Evolutionary conservation across 2,797 vertebrate species (phyloP).

Genomic region (Lutjanus argentimaculatus): DNA sequence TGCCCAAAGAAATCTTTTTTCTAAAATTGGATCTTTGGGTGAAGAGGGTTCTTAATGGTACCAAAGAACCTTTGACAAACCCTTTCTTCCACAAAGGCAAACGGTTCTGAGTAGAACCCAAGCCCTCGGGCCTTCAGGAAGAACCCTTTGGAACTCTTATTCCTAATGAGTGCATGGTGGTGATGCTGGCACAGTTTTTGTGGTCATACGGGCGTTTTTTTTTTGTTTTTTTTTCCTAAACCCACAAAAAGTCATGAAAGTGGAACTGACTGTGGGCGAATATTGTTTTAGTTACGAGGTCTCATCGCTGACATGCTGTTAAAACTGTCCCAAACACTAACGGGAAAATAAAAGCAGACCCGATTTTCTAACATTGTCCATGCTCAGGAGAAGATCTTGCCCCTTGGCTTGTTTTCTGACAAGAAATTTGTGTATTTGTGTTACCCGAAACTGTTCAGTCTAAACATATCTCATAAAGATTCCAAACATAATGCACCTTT

Average conservation of each 20-base stretch:
- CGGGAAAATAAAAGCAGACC: slow-evolving; percentile 25
- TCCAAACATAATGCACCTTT: slow-evolving; percentile 27
- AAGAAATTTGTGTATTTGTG: slow-evolving; percentile 40
- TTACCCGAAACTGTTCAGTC: slow-evolving; percentile 50
- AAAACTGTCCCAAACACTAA: slow-evolving; percentile 32
- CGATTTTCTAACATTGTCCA: slow-evolving; percentile 7
- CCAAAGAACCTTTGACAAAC: no score
- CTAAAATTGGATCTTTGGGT: no score
- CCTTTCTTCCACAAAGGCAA: no score
- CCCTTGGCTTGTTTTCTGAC: slow-evolving; percentile 19
- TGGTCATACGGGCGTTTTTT: not conserved
- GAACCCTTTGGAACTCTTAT: no score
- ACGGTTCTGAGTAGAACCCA: no score
- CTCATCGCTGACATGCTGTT: slow-evolving; percentile 38
- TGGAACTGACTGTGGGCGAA: slow-evolving; percentile 46
- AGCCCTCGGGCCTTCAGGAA: no score
- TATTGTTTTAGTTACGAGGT: slow-evolving; percentile 34
- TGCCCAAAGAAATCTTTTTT: no score
- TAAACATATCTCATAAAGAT: slow-evolving; percentile 68
- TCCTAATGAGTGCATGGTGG: slow-evolving; percentile 5
- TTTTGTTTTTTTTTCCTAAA: not conserved
- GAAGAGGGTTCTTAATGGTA: no score
- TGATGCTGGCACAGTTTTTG: slow-evolving; percentile 32
- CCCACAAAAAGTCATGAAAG: slow-evolving; percentile 31
- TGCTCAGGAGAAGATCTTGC: slow-evolving; percentile 6